Base-by-base conservation (phyloP, 2,888 invertebrate genomes). In the Pseudococcus viburni region DNA sequence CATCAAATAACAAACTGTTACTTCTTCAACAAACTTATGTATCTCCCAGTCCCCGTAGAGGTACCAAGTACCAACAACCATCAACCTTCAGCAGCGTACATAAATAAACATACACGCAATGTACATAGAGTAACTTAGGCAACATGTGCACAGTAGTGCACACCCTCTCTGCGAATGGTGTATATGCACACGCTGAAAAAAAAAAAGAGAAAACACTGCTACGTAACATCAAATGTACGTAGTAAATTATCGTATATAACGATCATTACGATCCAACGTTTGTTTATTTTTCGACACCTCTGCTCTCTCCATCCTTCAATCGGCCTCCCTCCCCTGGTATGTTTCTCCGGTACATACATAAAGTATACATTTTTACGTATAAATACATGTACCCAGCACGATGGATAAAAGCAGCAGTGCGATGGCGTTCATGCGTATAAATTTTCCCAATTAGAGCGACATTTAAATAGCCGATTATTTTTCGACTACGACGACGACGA, bases 191-290 rank as follows among this genome's bases (percentile, higher is more conserved):
- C 26, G 68, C 7, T 73, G 26, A 3, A 33, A 73, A 73, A 73
- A 73, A 73, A 73, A 12, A 33, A 73, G 33, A 73, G 68, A 73
- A 73, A 73, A 73, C 33, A 33, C 68, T 15, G 33, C 68, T 33
- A 33, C 68, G 26, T 33, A 33, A 33, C 26, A 33, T 33, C 26
- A 59, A 59, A 59, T 19, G 59, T 59, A 19, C 33, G 5, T 33
- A 73, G 33, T 73, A 73, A 73, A 73, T 73, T 73, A 73, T 73
- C 68, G 68, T 73, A 33, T 73, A 73, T 33, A 33, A 73, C 68
- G 68, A 73, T 73, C 68, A 73, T 73, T 73, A 73, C 15, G 68
- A 73, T 73, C 68, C 12, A 5, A 73, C 68, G 33, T 73, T 73
- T 73, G 68, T 73, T 73, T 73, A 73, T 73, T 73, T 73, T 73